Evolutionary conservation across 1,140 invertebrate genomes (phyloP), one percentile per base, ranked within the genome.

Genomic region (Platyura marginata): DNA sequence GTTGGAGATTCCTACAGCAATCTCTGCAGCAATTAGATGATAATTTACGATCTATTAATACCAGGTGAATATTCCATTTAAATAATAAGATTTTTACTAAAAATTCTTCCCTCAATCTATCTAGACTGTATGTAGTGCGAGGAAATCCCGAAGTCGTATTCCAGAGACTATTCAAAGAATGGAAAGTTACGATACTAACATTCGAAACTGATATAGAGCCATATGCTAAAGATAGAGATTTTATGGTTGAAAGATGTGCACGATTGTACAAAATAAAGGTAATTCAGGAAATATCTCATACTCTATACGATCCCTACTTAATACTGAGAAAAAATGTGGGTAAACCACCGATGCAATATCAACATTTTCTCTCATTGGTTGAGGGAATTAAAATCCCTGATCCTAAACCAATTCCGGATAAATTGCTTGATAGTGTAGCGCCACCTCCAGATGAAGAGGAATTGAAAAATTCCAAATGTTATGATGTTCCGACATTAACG

Each of bases 181-280:
- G 80, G 80, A 66, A 74, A 44, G 73, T 78, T 0, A 71, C 71
- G 36, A 60, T 68, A 32, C 50, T 82, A 40, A 76, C 78, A 2
- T 74, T 70, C 51, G 79, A 84, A 60, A 58, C 69, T 19, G 80
- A 82, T 51, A 79, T 77, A 41, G 79, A 82, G 49, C 77, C 78
- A 2, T 81, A 77, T 57, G 67, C 75, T 2, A 54, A 67, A 29
- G 54, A 65, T 45, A 59, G 77, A 44, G 79, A 82, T 67, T 62
- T 62, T 40, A 55, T 64, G n/a, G 68, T 82, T 8, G 65, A 70
- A 42, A 61, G 70, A 32, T 48, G 79, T 46, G 75, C 75, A 18
- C 59, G 68, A 42, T 55, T 69, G 44, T 59, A 64, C 36, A 61
- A 68, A 32, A 69, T 82, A 4, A 65, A 72, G 46, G 67, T 81